A percentile compares a stretch with the other conserved stretches of the same genome.
phyloP scores from a whole-genome alignment of 2,113 vertebrate species.

The Chamaetylas fuelleborni region DNA sequence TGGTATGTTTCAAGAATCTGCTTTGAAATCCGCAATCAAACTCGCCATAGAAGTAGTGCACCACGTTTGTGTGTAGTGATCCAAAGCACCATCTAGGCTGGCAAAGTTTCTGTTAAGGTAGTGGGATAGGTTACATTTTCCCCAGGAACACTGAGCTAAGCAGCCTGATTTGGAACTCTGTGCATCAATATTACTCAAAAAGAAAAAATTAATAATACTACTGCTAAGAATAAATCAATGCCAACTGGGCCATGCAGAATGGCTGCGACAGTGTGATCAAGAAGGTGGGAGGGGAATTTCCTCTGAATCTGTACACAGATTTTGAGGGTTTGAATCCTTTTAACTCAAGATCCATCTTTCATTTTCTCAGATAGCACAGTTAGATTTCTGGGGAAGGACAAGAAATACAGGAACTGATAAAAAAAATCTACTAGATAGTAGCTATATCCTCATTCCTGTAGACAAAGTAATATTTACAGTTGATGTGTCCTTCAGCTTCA shows the following conservation, averaged over 20 bases:
- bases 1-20: constrained; percentile 69
- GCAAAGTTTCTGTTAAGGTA: background rate
- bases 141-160: background rate
- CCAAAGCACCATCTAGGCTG: background rate
- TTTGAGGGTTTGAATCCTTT: constrained; percentile 9
- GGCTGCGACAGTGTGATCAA: background rate
- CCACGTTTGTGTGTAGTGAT: constrained; percentile 20
- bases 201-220: background rate
- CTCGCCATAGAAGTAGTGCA: background rate
- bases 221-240: background rate
- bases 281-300: background rate
- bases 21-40: constrained; percentile 11
- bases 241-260: background rate
- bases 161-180: constrained; percentile 12
- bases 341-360: background rate
- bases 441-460: background rate
- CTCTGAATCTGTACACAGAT: background rate
- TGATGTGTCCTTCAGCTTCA: constrained; percentile 42
- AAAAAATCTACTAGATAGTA: background rate
- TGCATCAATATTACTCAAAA: background rate
- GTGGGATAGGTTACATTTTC: background rate
- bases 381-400: background rate
- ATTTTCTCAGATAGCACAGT: background rate
- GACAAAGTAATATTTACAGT: constrained; percentile 1
- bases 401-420: background rate